Conservation (phyloP, 1,140 invertebrate genomes). For the Hycleus phaleratus region DNA sequence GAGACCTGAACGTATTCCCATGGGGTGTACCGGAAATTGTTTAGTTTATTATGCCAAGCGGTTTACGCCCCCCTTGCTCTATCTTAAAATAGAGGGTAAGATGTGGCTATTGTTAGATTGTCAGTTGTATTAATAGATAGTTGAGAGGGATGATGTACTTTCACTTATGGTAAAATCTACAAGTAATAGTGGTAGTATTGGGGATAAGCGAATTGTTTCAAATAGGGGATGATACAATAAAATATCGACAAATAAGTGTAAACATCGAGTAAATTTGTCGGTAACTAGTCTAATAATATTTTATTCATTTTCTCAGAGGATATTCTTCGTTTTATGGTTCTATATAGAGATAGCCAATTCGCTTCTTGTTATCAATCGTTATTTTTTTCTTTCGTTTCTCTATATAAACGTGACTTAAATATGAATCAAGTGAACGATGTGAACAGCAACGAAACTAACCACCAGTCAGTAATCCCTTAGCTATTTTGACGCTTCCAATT, state of each 20-base stretch:
- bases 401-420: conserved; percentile 23
- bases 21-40: conserved; percentile 21
- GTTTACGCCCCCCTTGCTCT: conserved; percentile 16
- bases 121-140: conserved; percentile 13
- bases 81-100: conserved; percentile 8
- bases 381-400: conserved; percentile 11
- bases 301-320: conserved; percentile 18
- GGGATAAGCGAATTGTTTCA: no score
- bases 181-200: no score
- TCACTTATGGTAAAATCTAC: no score
- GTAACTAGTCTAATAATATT: conserved; percentile 2
- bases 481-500: conserved; percentile 21
- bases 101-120: conserved; percentile 16
- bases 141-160: no score
- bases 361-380: conserved; percentile 27
- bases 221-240: no score
- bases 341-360: conserved; percentile 18
- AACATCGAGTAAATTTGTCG: neutral
- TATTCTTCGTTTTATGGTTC: conserved; percentile 13
- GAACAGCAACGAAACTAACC: conserved; percentile 8
- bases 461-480: conserved; percentile 16
- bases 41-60: conserved; percentile 23
- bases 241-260: neutral
- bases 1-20: conserved; percentile 13
- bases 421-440: conserved; percentile 15